These are phyloP conservation scores for Lepus oiostolus DNA, from an alignment of 2,797 vertebrate genomes.

Conservation along the genomic window DNA sequence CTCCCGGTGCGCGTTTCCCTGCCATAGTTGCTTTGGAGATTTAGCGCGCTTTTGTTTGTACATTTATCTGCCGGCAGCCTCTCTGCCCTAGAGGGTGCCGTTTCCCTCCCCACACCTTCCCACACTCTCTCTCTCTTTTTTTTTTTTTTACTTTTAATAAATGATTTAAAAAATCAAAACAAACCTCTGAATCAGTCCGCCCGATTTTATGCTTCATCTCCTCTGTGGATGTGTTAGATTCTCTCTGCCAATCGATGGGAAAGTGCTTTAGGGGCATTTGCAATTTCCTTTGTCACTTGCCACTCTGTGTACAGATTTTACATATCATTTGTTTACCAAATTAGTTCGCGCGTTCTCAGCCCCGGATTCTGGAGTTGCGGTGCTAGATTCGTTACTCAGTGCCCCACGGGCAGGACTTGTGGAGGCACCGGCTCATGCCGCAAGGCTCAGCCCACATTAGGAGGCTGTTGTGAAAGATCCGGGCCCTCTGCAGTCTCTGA, in stretches of 20 bases:
- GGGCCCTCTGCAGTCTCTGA: background rate
- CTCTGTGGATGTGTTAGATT: conserved; percentile 14
- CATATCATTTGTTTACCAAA: conserved; percentile 64
- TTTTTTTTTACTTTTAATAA: conserved; percentile 73
- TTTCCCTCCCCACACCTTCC: background rate
- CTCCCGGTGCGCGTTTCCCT: background rate
- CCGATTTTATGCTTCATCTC: conserved; percentile 77
- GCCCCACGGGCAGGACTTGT: background rate
- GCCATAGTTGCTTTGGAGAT: background rate
- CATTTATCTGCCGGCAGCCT: conserved; percentile 41
- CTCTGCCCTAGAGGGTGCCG: background rate
- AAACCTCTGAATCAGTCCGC: conserved; percentile 68
- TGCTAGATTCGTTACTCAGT: background rate
- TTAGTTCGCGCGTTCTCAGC: conserved; percentile 41
- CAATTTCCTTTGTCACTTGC: conserved; percentile 78
- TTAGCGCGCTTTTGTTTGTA: conserved; percentile 14
- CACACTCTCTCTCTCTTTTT: background rate
- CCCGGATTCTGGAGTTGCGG: conserved; percentile 5
- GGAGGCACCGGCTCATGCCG: background rate
- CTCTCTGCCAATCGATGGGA: conserved; percentile 61
- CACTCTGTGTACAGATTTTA: conserved; percentile 33
- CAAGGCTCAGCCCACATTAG: background rate
- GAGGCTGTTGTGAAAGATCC: background rate
- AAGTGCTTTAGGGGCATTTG: conserved; percentile 55
- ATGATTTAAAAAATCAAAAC: conserved; percentile 77